These are phyloP conservation scores for Leptobrachium ailaonicum DNA, from an alignment of 2,113 vertebrate species.

Conservation along the genomic window DNA sequence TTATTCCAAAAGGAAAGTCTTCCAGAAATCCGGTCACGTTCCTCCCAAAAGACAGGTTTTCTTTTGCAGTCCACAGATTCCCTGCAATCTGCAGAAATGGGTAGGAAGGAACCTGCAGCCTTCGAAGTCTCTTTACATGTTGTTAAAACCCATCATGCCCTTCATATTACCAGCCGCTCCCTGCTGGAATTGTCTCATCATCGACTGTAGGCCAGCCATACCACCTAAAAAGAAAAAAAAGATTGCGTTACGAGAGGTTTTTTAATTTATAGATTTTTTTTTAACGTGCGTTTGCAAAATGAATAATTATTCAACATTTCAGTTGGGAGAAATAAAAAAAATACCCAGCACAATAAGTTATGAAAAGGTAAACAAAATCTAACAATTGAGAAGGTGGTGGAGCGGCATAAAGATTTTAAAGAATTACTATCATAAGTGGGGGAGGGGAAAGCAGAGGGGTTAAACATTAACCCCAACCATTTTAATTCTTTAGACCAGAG, in stretches of 20 bases:
- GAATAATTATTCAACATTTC: too few relatives aligned
- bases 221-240: constrained; percentile 74
- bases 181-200: constrained; percentile 99
- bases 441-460: too few relatives aligned
- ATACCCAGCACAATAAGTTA: neutral
- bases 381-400: too few relatives aligned
- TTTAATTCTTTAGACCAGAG: too few relatives aligned
- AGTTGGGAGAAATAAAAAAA: neutral
- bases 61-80: neutral
- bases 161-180: constrained; percentile 98
- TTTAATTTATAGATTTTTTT: neutral
- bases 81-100: neutral
- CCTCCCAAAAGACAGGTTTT: neutral
- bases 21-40: neutral
- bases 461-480: too few relatives aligned
- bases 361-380: too few relatives aligned
- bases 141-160: constrained; percentile 99
- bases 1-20: neutral
- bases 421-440: too few relatives aligned
- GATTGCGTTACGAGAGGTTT: constrained; percentile 15
- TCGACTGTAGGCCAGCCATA: constrained; percentile 97
- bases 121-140: constrained; percentile 81
- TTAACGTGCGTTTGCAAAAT: too few relatives aligned
- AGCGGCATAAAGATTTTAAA: too few relatives aligned
- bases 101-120: neutral